Evolutionary conservation across 2,888 invertebrate species (phyloP).

Genomic region (Urechis unicinctus): DNA sequence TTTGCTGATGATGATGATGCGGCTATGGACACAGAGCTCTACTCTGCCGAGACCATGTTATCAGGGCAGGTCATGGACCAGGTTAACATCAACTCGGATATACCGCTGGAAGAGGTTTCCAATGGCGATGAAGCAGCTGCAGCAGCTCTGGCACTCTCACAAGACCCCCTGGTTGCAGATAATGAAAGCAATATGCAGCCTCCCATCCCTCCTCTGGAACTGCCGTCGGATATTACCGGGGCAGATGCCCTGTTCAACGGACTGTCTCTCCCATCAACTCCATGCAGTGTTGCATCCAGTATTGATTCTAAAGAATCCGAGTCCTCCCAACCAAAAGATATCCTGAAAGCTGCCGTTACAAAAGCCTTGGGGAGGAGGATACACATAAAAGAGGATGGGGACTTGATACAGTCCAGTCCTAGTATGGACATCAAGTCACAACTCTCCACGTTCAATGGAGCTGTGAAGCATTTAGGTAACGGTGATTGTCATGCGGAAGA

Average conservation of each 20-base stretch:
- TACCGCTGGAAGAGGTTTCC: not conserved
- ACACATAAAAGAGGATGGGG: not conserved
- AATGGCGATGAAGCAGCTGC: not conserved
- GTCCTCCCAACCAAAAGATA: not conserved
- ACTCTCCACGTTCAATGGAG: constrained; percentile 2
- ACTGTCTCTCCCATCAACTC: not conserved
- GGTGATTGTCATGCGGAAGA: constrained; percentile 1
- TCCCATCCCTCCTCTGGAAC: not conserved
- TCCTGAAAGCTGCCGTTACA: not conserved
- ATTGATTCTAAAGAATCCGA: not conserved
- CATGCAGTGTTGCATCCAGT: not conserved
- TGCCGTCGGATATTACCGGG: not conserved
- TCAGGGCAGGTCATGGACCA: not conserved
- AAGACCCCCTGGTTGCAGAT: no score
- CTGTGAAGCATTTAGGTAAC: constrained; percentile 1
- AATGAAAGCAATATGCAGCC: not conserved
- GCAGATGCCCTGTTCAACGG: not conserved
- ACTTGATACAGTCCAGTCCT: no score
- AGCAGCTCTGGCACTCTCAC: no score
- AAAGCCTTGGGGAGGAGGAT: constrained; percentile 1
- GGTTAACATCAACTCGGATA: not conserved
- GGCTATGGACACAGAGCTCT: not conserved
- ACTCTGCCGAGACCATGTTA: not conserved
- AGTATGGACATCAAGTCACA: not conserved
- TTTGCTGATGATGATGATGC: not conserved